A percentile compares a stretch with the other conserved stretches of the same genome.
Conservation (phyloP, 1,140 invertebrate genomes). For the Halictus rubicundus region DNA sequence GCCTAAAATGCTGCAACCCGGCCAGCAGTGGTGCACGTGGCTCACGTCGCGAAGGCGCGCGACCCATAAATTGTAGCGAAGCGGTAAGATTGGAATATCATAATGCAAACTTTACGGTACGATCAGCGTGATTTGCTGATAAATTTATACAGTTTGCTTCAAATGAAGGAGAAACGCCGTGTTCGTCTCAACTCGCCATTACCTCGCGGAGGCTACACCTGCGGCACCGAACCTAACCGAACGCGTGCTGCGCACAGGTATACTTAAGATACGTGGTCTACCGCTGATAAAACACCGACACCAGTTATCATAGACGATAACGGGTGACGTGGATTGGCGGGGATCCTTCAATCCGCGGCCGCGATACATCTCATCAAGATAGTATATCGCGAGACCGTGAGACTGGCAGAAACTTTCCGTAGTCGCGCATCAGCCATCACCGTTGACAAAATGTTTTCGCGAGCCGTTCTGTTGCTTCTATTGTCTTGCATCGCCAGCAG, state of each 20-base stretch:
- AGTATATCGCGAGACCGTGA: slow-evolving; percentile 8
- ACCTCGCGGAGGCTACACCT: neutral
- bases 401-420: slow-evolving; percentile 21
- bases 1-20: too few species aligned
- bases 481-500: neutral
- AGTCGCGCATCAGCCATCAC: slow-evolving; percentile 3
- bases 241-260: neutral
- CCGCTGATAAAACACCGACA: slow-evolving; percentile 45
- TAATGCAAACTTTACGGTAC: too few species aligned
- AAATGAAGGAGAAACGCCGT: neutral
- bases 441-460: slow-evolving; percentile 48
- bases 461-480: neutral
- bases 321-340: slow-evolving; percentile 10
- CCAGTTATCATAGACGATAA: slow-evolving; percentile 36
- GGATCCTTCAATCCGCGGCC: slow-evolving; percentile 35
- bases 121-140: too few species aligned
- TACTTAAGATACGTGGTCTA: neutral
- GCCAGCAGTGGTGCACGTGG: too few species aligned
- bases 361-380: slow-evolving; percentile 13
- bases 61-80: too few species aligned
- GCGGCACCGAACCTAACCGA: neutral
- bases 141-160: neutral
- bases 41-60: too few species aligned
- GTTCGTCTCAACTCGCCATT: neutral
- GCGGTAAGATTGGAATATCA: too few species aligned